Percentiles rank a stretch among this genome's conserved stretches.
Evolutionary conservation across 2,888 invertebrate genomes (phyloP).

Genomic region (Cecidostiba fungosa): DNA sequence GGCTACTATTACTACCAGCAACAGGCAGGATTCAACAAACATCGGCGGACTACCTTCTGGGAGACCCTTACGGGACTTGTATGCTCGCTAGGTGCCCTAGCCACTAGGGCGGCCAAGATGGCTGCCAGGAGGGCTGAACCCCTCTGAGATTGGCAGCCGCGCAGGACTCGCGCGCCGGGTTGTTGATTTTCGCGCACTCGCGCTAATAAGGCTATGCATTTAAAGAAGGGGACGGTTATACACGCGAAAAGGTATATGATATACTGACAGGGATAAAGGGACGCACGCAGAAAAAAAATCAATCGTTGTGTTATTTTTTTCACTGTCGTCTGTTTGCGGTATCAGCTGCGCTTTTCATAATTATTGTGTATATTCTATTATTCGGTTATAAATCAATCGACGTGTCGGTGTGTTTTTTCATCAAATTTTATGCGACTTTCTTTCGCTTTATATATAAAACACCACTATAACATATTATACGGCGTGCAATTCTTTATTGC

Average conservation of each 20-base stretch:
- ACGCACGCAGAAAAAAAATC: slow-evolving; percentile 36
- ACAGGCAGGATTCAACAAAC: slow-evolving; percentile 58
- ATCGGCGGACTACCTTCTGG: slow-evolving; percentile 76
- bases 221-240: background rate
- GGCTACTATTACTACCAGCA: slow-evolving; percentile 66
- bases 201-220: background rate
- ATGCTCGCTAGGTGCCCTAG: slow-evolving; percentile 79
- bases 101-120: slow-evolving; percentile 79
- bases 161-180: slow-evolving; percentile 28
- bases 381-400: background rate
- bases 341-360: background rate
- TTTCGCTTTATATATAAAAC: background rate
- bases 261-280: background rate
- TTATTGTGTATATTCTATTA: background rate
- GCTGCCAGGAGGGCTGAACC: slow-evolving; percentile 74
- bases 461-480: background rate
- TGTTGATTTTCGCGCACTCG: background rate
- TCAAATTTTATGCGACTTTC: background rate
- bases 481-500: background rate
- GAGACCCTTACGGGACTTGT: slow-evolving; percentile 80
- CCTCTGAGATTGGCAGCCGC: slow-evolving; percentile 68
- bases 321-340: background rate
- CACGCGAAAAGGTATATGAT: background rate
- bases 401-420: background rate
- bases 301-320: slow-evolving; percentile 1